Percentiles rank a stretch among this genome's conserved stretches.
Conservation (phyloP, 2,888 invertebrate species). For the Platycnemis pennipes region DNA sequence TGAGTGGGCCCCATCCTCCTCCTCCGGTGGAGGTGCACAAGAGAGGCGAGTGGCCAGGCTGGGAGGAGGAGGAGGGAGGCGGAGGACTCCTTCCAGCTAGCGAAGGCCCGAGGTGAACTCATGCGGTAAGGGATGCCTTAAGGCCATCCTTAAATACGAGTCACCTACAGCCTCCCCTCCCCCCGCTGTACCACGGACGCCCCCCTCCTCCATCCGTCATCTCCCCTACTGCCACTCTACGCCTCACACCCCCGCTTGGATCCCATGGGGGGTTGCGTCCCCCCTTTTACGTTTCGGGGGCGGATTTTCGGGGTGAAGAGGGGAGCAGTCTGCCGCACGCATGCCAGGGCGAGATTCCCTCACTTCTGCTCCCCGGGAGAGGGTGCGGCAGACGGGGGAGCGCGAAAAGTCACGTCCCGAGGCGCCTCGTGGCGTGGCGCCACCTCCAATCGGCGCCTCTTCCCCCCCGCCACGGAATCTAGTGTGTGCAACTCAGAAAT, state of each 20-base stretch:
- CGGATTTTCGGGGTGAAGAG: not conserved
- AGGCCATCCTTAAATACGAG: constrained; percentile 65
- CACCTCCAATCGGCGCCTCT: not conserved
- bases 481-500: too few relatives aligned
- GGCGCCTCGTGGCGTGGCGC: not conserved
- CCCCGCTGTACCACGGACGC: constrained; percentile 17
- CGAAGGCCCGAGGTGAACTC: constrained; percentile 65
- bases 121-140: constrained; percentile 63
- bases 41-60: not conserved
- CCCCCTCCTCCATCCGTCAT: not conserved
- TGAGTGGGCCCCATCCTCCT: not conserved
- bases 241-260: not conserved
- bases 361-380: not conserved
- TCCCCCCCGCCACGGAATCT: not conserved
- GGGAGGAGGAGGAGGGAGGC: constrained; percentile 20
- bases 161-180: not conserved
- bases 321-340: too few relatives aligned
- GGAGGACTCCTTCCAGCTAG: constrained; percentile 28
- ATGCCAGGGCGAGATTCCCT: not conserved
- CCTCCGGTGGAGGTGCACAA: constrained; percentile 30
- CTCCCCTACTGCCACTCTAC: constrained; percentile 5
- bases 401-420: not conserved
- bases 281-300: not conserved
- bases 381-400: not conserved
- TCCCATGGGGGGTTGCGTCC: constrained; percentile 19